A percentile compares a stretch with the other conserved stretches of the same genome.
phyloP scores from a whole-genome alignment of 2,797 vertebrate genomes.

The Acipenser ruthenus region DNA sequence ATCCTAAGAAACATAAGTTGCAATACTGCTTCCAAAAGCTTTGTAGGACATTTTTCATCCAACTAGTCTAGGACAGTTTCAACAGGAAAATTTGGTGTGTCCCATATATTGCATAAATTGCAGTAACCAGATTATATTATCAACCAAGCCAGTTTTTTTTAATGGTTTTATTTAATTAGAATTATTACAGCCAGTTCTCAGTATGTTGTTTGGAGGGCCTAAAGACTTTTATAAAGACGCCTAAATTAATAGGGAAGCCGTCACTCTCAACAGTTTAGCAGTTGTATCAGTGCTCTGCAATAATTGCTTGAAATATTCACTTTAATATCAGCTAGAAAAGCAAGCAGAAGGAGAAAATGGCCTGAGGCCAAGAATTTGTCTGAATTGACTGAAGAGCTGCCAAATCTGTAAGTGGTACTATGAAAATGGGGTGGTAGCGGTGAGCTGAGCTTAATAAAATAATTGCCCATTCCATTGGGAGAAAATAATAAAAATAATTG shows the following conservation, averaged over 20 bases:
- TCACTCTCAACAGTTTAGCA: neutral
- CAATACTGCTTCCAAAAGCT: too few species aligned
- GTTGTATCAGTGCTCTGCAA: neutral
- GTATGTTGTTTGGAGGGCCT: neutral
- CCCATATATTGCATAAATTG: too few species aligned
- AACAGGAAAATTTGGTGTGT: too few species aligned
- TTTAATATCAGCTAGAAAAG: neutral
- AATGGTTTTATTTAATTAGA: neutral
- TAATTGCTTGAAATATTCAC: neutral
- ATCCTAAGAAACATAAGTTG: too few species aligned
- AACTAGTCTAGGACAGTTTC: too few species aligned
- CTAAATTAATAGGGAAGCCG: neutral
- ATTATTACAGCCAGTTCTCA: neutral
- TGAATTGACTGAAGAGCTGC: neutral
- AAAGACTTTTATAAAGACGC: neutral
- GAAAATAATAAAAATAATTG: too few species aligned
- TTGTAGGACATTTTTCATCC: too few species aligned
- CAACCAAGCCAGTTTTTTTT: neutral
- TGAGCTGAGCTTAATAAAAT: neutral
- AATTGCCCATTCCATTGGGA: too few species aligned
- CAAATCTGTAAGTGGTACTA: too few species aligned
- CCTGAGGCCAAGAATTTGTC: neutral
- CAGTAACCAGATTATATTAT: too few species aligned
- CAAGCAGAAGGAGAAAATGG: neutral
- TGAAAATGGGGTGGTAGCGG: too few species aligned